Percentiles rank a stretch among this genome's conserved stretches.
These are phyloP conservation scores for Bathynomus jamesi DNA, from an alignment of 1,140 invertebrate genomes.

Conservation along the genomic window DNA sequence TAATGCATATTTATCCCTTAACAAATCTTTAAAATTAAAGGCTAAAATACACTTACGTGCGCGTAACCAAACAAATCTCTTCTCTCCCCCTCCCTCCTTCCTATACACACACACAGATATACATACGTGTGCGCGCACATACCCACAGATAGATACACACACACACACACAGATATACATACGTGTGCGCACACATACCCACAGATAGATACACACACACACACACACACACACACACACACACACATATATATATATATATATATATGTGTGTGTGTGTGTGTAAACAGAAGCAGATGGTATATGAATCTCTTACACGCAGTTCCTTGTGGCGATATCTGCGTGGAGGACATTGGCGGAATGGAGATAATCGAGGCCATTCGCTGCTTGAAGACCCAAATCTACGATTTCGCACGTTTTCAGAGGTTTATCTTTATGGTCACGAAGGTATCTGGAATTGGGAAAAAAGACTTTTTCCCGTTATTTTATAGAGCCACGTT, in stretches of 20 bases:
- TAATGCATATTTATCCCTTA: not conserved
- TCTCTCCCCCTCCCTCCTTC: not conserved
- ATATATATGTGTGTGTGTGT: not conserved
- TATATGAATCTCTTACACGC: slow-evolving; percentile 6
- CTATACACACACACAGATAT: not conserved
- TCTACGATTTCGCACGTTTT: not conserved
- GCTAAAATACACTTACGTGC: no score
- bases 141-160: not conserved
- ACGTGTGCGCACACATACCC: not conserved
- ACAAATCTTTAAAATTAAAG: no score
- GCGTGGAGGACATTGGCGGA: slow-evolving; percentile 13
- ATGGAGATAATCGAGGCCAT: slow-evolving; percentile 9
- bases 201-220: not conserved
- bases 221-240: not conserved
- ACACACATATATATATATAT: not conserved
- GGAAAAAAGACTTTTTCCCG: not conserved
- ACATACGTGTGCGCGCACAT: not conserved
- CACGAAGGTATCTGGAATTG: not conserved
- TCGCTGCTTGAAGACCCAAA: slow-evolving; percentile 9
- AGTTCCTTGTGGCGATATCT: slow-evolving; percentile 10
- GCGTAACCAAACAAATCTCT: no score
- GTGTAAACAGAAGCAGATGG: not conserved
- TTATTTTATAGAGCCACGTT: no score
- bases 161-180: not conserved
- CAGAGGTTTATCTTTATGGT: no score